A percentile compares a stretch with the other conserved stretches of the same genome.
These are phyloP conservation scores for Coleophora deauratella DNA, from an alignment of 2,888 invertebrate genomes.

Conservation along the genomic window DNA sequence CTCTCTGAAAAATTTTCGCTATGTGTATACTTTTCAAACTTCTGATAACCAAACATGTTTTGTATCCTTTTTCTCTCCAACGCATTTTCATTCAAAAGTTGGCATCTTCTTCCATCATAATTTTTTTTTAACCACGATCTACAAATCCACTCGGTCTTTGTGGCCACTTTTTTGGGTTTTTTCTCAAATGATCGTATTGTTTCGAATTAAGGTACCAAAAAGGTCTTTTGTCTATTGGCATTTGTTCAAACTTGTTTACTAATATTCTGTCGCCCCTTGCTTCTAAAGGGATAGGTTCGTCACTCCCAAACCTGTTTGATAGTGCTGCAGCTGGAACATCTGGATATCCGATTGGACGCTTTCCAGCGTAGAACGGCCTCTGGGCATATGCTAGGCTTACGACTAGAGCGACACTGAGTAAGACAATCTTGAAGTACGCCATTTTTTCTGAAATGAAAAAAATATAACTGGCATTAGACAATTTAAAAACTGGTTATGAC, in stretches of 20 bases:
- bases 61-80: no score
- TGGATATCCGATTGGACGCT: slow-evolving; percentile 75
- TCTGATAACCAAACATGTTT: no score
- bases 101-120: not conserved
- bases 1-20: no score
- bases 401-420: slow-evolving; percentile 30
- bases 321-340: slow-evolving; percentile 48
- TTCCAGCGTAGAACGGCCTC: slow-evolving; percentile 78
- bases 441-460: slow-evolving; percentile 32
- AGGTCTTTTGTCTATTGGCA: slow-evolving; percentile 75
- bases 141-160: slow-evolving; percentile 12
- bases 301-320: slow-evolving; percentile 63
- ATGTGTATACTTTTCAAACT: no score
- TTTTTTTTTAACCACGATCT: not conserved
- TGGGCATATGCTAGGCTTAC: slow-evolving; percentile 59
- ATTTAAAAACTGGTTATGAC: no score
- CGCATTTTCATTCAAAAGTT: no score
- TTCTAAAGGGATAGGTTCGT: slow-evolving; percentile 65
- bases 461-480: no score
- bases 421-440: slow-evolving; percentile 28
- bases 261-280: slow-evolving; percentile 72
- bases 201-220: slow-evolving; percentile 77
- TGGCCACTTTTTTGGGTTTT: slow-evolving; percentile 22
- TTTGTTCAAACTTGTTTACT: slow-evolving; percentile 69
- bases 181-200: slow-evolving; percentile 69